phyloP scores from a whole-genome alignment of 1,140 invertebrate genomes.

The Physella acuta region DNA sequence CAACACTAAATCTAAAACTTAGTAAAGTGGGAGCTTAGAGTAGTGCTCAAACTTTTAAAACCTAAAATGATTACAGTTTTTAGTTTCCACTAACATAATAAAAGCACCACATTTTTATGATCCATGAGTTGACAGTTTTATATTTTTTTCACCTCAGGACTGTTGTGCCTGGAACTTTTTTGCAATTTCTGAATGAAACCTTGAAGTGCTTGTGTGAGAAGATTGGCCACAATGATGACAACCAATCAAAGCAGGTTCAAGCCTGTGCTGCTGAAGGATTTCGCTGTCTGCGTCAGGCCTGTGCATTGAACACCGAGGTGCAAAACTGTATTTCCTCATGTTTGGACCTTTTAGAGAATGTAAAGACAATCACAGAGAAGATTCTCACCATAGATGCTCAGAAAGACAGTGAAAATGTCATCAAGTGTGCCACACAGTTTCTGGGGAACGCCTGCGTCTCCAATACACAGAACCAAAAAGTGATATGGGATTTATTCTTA shows the following conservation, averaged over 20 bases:
- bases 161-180: slow-evolving; percentile 5
- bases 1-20: too few species aligned
- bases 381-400: background rate
- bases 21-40: too few species aligned
- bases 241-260: slow-evolving; percentile 4
- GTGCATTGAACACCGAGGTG: slow-evolving; percentile 16
- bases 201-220: slow-evolving; percentile 16
- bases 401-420: slow-evolving; percentile 8
- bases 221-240: background rate
- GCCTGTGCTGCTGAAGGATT: slow-evolving; percentile 15
- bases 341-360: slow-evolving; percentile 14
- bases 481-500: slow-evolving; percentile 23
- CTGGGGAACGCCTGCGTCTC: slow-evolving; percentile 18
- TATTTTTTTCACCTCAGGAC: slow-evolving; percentile 7
- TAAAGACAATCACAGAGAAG: slow-evolving; percentile 17
- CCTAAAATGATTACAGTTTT: too few species aligned
- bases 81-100: too few species aligned
- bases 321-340: slow-evolving; percentile 11
- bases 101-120: background rate
- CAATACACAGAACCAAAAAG: slow-evolving; percentile 16
- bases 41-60: too few species aligned
- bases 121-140: background rate
- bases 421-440: slow-evolving; percentile 22
- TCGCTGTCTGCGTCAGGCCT: slow-evolving; percentile 17
- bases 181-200: slow-evolving; percentile 16